Evolutionary conservation across 2,797 vertebrate species (phyloP).

Genomic region (Bradypus variegatus): DNA sequence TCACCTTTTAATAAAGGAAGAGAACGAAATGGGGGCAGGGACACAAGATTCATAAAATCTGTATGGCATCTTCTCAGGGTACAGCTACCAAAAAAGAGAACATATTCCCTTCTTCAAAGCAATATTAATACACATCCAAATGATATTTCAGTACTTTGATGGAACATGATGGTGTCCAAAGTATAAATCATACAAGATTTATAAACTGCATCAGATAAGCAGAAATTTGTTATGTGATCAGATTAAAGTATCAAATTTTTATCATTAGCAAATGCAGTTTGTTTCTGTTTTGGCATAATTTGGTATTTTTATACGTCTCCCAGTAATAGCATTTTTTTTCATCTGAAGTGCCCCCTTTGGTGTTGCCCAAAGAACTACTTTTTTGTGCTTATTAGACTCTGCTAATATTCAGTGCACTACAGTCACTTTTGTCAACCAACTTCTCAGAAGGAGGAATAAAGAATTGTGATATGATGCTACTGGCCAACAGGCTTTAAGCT

Average conservation of each 20-base stretch:
- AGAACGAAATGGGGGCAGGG: not conserved
- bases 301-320: not conserved
- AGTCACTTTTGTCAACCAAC: not conserved
- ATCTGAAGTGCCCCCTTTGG: not conserved
- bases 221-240: not conserved
- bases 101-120: not conserved
- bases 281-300: not conserved
- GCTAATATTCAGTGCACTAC: not conserved
- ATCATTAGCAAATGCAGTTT: not conserved
- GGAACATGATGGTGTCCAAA: not conserved
- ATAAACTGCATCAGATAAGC: not conserved
- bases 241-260: not conserved
- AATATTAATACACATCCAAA: not conserved
- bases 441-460: conserved; percentile 5
- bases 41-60: not conserved
- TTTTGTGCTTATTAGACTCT: not conserved
- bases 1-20: not conserved
- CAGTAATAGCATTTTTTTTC: not conserved
- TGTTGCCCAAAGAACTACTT: not conserved
- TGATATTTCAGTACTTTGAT: not conserved
- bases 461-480: not conserved
- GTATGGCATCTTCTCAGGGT: not conserved
- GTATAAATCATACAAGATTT: not conserved
- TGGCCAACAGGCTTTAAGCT: not conserved
- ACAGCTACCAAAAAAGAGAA: not conserved